Conservation (phyloP, 2,113 vertebrate genomes). For the Vicugna pacos region DNA sequence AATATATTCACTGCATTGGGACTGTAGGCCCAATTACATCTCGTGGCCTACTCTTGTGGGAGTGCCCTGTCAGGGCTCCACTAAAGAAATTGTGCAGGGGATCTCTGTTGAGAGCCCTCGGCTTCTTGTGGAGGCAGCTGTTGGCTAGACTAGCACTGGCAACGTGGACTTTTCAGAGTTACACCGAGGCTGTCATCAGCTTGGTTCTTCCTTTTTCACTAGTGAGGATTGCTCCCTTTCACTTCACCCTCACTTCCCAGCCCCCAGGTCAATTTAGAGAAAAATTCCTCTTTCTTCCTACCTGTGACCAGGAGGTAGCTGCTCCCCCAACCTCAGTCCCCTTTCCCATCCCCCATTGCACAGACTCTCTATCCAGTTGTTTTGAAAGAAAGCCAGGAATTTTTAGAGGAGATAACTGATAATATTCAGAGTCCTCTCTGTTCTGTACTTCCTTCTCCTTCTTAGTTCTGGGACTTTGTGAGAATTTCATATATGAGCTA, state of each 20-base stretch:
- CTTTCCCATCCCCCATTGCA: rapidly evolving
- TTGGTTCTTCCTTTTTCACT: background rate
- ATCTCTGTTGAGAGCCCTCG: background rate
- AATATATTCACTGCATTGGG: background rate
- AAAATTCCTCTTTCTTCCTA: background rate
- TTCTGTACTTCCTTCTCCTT: background rate
- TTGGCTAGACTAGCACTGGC: background rate
- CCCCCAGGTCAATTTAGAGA: background rate
- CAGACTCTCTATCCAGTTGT: background rate
- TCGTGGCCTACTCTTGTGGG: background rate
- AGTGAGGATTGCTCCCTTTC: background rate
- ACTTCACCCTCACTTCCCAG: background rate
- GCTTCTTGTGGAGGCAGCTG: background rate
- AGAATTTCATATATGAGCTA: background rate
- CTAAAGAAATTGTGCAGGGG: background rate
- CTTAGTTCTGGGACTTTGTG: background rate
- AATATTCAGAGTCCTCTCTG: background rate
- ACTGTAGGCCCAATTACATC: background rate
- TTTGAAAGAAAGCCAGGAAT: background rate
- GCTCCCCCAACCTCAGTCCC: rapidly evolving
- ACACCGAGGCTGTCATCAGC: background rate
- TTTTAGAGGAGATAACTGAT: background rate
- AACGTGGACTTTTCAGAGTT: background rate
- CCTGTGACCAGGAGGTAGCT: background rate
- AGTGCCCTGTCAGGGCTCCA: background rate